Evolutionary conservation across 2,888 invertebrate genomes (phyloP), one percentile per base, ranked within the genome.

Genomic region (Nineta flava): DNA sequence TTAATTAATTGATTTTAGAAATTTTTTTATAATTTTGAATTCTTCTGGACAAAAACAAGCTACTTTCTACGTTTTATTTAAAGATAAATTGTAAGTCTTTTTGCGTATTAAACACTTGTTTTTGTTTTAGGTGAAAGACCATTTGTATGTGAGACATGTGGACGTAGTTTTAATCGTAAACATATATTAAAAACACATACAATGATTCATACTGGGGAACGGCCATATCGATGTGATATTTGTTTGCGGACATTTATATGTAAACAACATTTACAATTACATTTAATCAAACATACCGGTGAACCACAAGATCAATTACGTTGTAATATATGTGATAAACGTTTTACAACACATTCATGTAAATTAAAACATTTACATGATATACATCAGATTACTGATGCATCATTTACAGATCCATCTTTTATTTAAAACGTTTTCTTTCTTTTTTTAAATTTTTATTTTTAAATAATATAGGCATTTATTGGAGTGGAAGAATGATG

Each of bases 171-270:
- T 16, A 49, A 49, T 19, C 44, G 49, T 31, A 43, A 19, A 17
- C 49, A 49, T 21, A 38, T 38, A 17, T 21, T 49, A 21, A 49
- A 19, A 32, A 49, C 49, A 13, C 49, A 49, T 21, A 44, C 21
- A 16, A 49, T 49, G 49, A 49, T 45, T 4, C 49, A 49, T 15
- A 49, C 49, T 2, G 49, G 49, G 1, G 49, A 49, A 19, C 38
- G 38, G 12, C 34, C 15, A 3, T 49, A 44, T 38, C 13, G 34
- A 17, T 49, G 49, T 19, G 45, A 45, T 6, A 16, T 49, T 21
- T 49, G 49, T 10, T 10, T 34, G 6, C 44, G 41, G 5, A 21
- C 15, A 21, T 49, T 49, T 21, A 45, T 26, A 34, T 26, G 38
- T n/a, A 49, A 49, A 13, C 49, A 49, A 21, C 49, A 49, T 44